Base-by-base conservation (phyloP, 2,113 vertebrate genomes). In the Leuciscus idus region DNA sequence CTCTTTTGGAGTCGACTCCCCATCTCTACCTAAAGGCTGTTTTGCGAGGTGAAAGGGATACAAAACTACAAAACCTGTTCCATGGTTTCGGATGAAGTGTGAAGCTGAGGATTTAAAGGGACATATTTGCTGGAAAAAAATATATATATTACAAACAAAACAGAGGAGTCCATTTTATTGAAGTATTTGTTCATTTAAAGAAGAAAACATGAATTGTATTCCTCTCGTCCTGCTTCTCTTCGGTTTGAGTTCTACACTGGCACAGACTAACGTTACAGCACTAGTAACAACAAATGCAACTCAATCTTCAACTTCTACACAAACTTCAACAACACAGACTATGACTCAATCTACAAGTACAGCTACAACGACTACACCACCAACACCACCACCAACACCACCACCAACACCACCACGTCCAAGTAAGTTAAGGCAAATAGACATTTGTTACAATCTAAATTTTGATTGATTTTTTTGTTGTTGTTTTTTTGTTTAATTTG, bases 221-320 rank as follows among this genome's bases (percentile, higher is more conserved):
- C 66, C 91, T 6, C 85, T 84, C 79, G 43, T 93, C 0, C 83
- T 95, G 13, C 75, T 95, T 11, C 10, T 92, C 57, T 80, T 92
- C 73, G 87, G 88, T n/a, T 87, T 93, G 87, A 85, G 82, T 46
- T 84, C 81, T 4, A 91, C 89, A 66, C 80, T 87, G 12, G 90
- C 89, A 0, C 87, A 93, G 85, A 70, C 87, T 43, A 33, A 33
- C 30, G 30, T 33, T 33, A n/a, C 91, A 89, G 70, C 91, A 90
- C 23, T n/a, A 11, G 4, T 26, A 26, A 26, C 48, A 4, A 4
- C 5, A 59, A 74, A 74, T 86, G 79, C 82, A 75, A 72, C 23
- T 1, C 46, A 17, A 52, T 30, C 46, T 50, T 52, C 50, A 52
- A 30, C 46, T 50, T 52, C 50, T 52, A 17, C 50, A 57, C 2